Evolutionary conservation across 2,888 invertebrate species (phyloP), one percentile per base, ranked within the genome.

Genomic region (Scaptomyza flava): DNA sequence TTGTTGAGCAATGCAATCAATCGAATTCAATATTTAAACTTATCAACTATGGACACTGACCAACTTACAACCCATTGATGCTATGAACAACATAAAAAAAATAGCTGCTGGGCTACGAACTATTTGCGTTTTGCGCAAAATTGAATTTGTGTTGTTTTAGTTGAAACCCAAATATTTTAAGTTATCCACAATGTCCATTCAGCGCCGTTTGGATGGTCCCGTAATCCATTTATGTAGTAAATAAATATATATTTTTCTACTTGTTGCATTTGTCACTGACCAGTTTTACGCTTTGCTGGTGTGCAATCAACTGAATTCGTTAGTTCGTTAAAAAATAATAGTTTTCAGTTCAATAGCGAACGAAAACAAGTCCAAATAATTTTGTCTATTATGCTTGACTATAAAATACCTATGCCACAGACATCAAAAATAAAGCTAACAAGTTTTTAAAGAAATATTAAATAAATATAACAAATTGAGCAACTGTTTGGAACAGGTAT

Each of bases 261-360:
- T 68, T 76, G 64, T 73, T 72, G 77, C 61, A 34, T 58, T 61
- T 67, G 68, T 59, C 62, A 42, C 34, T 30, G 34, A 20, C 23
- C 45, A 45, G 65, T 62, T 68, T 64, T 48, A 54, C 66, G 71
- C 69, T 69, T 72, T 76, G 69, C 73, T 84, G 71, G 58, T 69
- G 73, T 76, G 69, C 81, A 82, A 86, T 83, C 81, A 83, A 76
- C 67, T 65, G 70, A 71, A 71, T 65, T 75, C 69, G 78, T 72
- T 72, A 72, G 76, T 81, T 80, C 79, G 87, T 87, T 87, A 87
- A 78, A 82, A 74, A 76, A 78, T 73, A 83, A 78, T 83, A 72
- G 68, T 69, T 77, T 79, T 54, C 68, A 71, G 45, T 69, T 58
- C 31, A 64, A 50, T 46, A 42, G 46, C 27, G 47, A 30, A 31